Conservation (phyloP, 2,888 invertebrate genomes). For the Cremastobaeus sp. region DNA sequence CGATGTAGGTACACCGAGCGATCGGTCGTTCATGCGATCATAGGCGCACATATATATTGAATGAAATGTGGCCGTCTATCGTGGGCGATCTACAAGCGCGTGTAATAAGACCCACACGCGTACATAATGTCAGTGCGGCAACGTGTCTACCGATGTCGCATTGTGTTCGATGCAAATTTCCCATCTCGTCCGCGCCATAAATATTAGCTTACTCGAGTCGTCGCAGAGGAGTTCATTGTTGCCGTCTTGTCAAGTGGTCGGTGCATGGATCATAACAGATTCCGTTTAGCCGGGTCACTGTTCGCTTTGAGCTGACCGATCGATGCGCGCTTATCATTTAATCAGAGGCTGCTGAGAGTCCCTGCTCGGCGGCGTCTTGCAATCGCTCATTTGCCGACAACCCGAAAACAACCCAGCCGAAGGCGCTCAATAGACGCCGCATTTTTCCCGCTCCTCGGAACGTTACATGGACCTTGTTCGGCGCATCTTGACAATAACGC, state of each 20-base stretch:
- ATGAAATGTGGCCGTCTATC: constrained; percentile 55
- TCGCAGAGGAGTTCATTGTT: constrained; percentile 56
- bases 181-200: constrained; percentile 59
- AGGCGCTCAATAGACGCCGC: background rate
- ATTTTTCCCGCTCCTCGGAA: constrained; percentile 5
- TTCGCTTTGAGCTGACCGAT: constrained; percentile 35
- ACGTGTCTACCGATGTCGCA: constrained; percentile 60
- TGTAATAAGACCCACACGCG: constrained; percentile 61
- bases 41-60: constrained; percentile 36
- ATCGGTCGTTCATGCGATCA: constrained; percentile 43
- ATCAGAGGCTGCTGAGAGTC: too few relatives aligned
- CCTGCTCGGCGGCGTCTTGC: too few relatives aligned
- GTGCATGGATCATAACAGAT: constrained; percentile 51
- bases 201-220: constrained; percentile 59
- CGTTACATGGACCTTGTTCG: constrained; percentile 18
- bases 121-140: constrained; percentile 58
- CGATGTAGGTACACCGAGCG: constrained; percentile 40
- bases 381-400: background rate
- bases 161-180: constrained; percentile 63
- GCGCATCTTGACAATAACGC: constrained; percentile 42
- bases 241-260: constrained; percentile 51
- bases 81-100: constrained; percentile 62
- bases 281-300: constrained; percentile 38
- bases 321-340: constrained; percentile 28
- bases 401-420: background rate